Evolutionary conservation across 2,888 invertebrate species (phyloP).

Genomic region (Magallana nippona): DNA sequence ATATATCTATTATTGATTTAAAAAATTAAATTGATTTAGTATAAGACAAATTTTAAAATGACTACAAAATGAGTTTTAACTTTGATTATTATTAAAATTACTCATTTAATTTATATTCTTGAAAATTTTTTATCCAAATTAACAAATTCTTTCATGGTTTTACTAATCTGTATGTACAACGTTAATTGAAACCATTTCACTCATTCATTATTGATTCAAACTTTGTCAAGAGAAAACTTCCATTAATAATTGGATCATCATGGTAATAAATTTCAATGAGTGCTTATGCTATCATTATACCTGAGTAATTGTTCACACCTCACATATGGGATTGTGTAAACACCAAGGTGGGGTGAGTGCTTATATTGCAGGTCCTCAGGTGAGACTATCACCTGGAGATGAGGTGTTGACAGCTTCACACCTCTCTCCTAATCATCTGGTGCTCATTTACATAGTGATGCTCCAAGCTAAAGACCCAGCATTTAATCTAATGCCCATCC

Average conservation of each 20-base stretch:
- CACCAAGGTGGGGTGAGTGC: neutral
- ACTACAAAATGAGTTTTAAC: no score
- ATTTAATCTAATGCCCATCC: neutral
- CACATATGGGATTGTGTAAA: neutral
- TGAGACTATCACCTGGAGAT: conserved; percentile 2
- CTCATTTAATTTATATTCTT: no score
- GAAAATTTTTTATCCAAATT: no score
- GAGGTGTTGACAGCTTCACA: conserved; percentile 31
- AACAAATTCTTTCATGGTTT: no score
- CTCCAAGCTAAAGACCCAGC: neutral
- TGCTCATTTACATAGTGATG: conserved; percentile 10
- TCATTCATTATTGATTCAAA: no score
- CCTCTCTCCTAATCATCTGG: neutral
- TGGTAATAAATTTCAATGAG: neutral
- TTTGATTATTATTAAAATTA: no score
- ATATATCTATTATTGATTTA: no score
- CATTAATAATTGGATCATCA: neutral
- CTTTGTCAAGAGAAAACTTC: no score
- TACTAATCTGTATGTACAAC: no score
- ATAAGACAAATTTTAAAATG: no score
- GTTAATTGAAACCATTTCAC: no score
- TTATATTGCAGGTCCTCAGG: conserved; percentile 13
- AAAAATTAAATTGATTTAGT: no score
- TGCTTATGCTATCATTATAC: neutral
- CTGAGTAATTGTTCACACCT: conserved; percentile 9